Evolutionary conservation across 2,888 invertebrate genomes (phyloP).

Genomic region (Oscheius onirici): DNA sequence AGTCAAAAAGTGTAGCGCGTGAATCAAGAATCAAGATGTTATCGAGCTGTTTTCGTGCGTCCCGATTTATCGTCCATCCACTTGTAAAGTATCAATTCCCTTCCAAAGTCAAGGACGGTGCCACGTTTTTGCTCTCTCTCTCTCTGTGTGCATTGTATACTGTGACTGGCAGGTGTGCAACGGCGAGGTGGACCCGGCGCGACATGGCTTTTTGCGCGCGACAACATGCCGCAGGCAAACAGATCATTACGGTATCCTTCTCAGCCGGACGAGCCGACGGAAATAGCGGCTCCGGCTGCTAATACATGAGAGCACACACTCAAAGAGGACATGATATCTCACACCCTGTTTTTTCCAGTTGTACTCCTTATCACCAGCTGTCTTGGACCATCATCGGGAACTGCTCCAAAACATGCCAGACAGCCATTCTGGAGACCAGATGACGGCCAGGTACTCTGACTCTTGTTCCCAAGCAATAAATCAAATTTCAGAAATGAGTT

Average conservation of each 20-base stretch:
- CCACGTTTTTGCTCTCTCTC: neutral
- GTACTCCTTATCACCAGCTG: slow-evolving; percentile 69
- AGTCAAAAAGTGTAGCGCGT: too few species aligned
- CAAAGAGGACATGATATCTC: neutral
- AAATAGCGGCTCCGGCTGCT: slow-evolving; percentile 27
- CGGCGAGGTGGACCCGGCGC: slow-evolving; percentile 7
- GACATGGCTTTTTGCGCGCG: slow-evolving; percentile 30
- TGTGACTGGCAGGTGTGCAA: slow-evolving; percentile 24
- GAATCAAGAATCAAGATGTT: neutral
- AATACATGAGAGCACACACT: neutral
- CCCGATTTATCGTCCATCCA: neutral
- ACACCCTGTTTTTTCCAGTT: slow-evolving; percentile 53
- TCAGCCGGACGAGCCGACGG: slow-evolving; percentile 16
- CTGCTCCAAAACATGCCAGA: slow-evolving; percentile 62
- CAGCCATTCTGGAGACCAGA: slow-evolving; percentile 27
- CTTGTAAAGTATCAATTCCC: neutral
- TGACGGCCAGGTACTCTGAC: neutral
- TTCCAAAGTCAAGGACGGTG: neutral
- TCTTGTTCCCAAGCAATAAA: neutral
- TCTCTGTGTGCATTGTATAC: slow-evolving; percentile 24
- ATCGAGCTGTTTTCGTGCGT: neutral
- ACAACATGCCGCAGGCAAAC: slow-evolving; percentile 29
- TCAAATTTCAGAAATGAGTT: slow-evolving; percentile 42
- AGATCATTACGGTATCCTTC: slow-evolving; percentile 27
- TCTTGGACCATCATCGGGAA: slow-evolving; percentile 69